phyloP scores from a whole-genome alignment of 2,888 invertebrate species.

The Ecliptopera silaceata region DNA sequence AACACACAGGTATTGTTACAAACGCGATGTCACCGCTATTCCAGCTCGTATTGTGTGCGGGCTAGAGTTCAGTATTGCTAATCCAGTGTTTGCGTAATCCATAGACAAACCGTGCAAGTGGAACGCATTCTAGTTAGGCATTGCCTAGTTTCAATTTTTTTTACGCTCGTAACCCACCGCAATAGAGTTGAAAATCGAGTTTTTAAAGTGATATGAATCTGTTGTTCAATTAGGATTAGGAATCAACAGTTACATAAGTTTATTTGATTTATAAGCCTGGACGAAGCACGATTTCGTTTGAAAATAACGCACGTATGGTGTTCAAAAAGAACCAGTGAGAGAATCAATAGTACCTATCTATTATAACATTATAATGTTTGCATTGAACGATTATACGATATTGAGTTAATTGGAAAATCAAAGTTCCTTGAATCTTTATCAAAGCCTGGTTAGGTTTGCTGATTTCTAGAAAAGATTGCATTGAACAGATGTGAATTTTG shows the following conservation, averaged over 20 bases:
- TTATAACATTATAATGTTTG: too few relatives aligned
- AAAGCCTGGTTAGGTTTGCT: too few relatives aligned
- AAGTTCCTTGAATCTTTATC: too few relatives aligned
- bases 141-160: conserved; percentile 17
- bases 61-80: conserved; percentile 27
- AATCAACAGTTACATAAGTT: conserved; percentile 28
- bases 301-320: neutral
- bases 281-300: neutral
- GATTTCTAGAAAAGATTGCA: too few relatives aligned
- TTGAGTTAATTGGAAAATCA: too few relatives aligned
- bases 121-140: conserved; percentile 41
- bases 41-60: neutral
- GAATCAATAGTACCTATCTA: too few relatives aligned
- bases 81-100: conserved; percentile 47
- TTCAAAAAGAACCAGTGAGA: neutral
- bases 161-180: conserved; percentile 16
- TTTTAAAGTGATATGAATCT: conserved; percentile 21
- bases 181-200: conserved; percentile 29
- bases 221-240: conserved; percentile 29
- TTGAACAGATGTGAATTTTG: too few relatives aligned
- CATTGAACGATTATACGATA: too few relatives aligned
- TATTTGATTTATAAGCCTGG: conserved; percentile 25
- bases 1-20: neutral
- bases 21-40: neutral
- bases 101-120: conserved; percentile 47